Conservation (phyloP, 2,888 invertebrate species). For the Oxystoma pomonae region DNA sequence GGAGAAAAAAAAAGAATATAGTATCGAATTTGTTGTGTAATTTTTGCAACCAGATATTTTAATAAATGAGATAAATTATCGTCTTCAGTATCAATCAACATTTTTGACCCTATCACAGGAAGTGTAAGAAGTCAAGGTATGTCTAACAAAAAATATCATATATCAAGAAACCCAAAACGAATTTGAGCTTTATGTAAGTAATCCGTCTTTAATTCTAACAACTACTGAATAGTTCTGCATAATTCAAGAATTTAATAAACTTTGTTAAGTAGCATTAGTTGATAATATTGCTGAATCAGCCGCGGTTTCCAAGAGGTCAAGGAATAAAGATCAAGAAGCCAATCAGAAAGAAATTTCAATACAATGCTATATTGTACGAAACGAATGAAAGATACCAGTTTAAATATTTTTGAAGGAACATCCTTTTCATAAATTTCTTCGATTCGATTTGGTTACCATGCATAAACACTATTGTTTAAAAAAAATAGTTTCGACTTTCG, state of each 20-base stretch:
- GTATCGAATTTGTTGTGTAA: too few species aligned
- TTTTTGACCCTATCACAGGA: too few species aligned
- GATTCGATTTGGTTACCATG: not conserved
- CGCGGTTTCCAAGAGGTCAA: conserved; percentile 31
- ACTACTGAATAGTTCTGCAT: not conserved
- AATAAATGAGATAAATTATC: too few species aligned
- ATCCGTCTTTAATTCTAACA: not conserved
- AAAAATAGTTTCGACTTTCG: not conserved
- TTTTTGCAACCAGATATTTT: too few species aligned
- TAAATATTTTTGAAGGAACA: not conserved
- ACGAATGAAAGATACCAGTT: not conserved
- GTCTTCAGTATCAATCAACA: too few species aligned
- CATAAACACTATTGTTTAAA: not conserved
- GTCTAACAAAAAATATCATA: too few species aligned
- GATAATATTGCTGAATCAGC: not conserved
- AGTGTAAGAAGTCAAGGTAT: too few species aligned
- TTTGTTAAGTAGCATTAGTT: not conserved
- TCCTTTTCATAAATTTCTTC: not conserved
- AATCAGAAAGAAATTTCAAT: conserved; percentile 35
- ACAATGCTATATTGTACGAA: conserved; percentile 25
- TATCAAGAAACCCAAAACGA: too few species aligned
- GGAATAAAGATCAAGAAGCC: conserved; percentile 40
- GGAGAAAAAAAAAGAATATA: too few species aligned
- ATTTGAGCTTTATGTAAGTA: too few species aligned
- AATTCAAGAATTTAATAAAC: not conserved